Evolutionary conservation across 2,797 vertebrate genomes (phyloP), one percentile per base, ranked within the genome.

Genomic region (Mus minutoides): DNA sequence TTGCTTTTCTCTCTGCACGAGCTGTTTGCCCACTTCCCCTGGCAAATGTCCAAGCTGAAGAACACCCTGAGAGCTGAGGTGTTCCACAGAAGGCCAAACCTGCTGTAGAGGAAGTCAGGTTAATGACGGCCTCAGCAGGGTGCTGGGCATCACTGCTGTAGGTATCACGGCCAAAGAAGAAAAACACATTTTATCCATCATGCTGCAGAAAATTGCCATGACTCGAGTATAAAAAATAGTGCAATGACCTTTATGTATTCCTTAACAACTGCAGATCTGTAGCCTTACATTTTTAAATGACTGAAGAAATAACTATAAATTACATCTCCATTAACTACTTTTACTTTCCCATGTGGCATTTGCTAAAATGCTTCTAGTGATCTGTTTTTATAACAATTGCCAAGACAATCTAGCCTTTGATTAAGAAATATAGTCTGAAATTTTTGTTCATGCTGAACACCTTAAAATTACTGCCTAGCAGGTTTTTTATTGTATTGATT

Each of bases 41-140:
- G 71, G 73, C 86, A 58, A 94, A 94, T 69, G 77, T 95, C 92
- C 58, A 82, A 96, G 87, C 31, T 62, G 60, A 90, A 75, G 84
- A 94, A 75, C 79, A 95, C 46, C 13, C 85, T 29, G 54, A 52
- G 77, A 82, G 88, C 34, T 80, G 58, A 56, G 64, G 83, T 89
- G 92, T 83, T 64, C 2, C 73, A 79, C 71, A 54, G 40, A 96
- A 96, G 92, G 94, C 64, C 95, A 96, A 90, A 89, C 43, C 80
- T 92, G 86, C 37, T 78, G n/a, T 67, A 93, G 75, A 95, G 96
- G 94, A 96, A 94, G 85, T 84, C 58, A 96, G 94, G 93, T 49
- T 97, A 80, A 92, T 58, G 86, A 92, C 0, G 4, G n/a, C 95
- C 90, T 60, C 92, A 95, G 95, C 62, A 94, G 94, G 91, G 46